A percentile compares a stretch with the other conserved stretches of the same genome.
phyloP scores from a whole-genome alignment of 2,888 invertebrate genomes.

The Drosophila setosimentum region DNA sequence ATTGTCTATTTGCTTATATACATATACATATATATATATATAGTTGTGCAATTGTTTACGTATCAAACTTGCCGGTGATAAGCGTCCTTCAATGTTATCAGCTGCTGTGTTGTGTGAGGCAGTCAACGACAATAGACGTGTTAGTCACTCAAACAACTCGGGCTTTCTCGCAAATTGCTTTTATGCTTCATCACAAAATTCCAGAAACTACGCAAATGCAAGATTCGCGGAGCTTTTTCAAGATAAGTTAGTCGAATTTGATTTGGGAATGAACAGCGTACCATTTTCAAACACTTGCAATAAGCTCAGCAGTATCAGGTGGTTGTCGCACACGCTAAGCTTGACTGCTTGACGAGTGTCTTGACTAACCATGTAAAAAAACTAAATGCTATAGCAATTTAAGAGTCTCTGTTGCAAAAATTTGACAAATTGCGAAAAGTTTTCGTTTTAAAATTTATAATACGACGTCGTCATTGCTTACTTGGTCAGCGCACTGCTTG shows the following conservation, averaged over 20 bases:
- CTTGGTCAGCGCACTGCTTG: not conserved
- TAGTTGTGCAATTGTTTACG: slow-evolving; percentile 27
- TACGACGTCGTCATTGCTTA: not conserved
- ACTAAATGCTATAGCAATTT: not conserved
- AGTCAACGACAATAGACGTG: not conserved
- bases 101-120: slow-evolving; percentile 6
- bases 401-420: not conserved
- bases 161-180: slow-evolving; percentile 33
- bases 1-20: slow-evolving; percentile 37
- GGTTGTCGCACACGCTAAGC: slow-evolving; percentile 6
- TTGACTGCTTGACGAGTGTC: not conserved
- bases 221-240: slow-evolving; percentile 35
- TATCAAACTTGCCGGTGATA: slow-evolving; percentile 52
- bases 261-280: slow-evolving; percentile 13
- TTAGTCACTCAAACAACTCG: slow-evolving; percentile 39
- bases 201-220: slow-evolving; percentile 23
- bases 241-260: slow-evolving; percentile 11
- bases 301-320: not conserved
- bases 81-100: slow-evolving; percentile 43
- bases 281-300: not conserved
- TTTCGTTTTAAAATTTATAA: not conserved
- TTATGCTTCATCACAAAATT: slow-evolving; percentile 18
- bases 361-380: slow-evolving; percentile 3
- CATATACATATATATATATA: not conserved
- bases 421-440: not conserved